Evolutionary conservation across 2,113 vertebrate genomes (phyloP).

Genomic region (Ramphastos sulfuratus): DNA sequence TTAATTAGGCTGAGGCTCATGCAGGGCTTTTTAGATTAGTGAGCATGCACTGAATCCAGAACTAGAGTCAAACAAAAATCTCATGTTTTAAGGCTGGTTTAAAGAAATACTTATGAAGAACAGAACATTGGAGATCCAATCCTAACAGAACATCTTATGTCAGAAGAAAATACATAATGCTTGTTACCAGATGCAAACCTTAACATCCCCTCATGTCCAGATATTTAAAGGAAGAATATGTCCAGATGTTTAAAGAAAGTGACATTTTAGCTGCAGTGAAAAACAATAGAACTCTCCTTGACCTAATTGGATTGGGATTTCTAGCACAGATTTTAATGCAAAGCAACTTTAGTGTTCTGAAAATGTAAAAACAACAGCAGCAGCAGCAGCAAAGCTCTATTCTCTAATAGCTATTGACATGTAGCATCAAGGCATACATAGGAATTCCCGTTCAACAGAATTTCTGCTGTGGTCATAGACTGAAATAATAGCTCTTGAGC

Average conservation of each 20-base stretch:
- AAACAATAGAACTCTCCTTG: neutral
- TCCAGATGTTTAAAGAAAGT: neutral
- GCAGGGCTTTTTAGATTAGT: conserved; percentile 35
- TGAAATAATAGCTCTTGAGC: neutral
- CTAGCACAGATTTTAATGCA: neutral
- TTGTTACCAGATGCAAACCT: neutral
- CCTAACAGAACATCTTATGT: neutral
- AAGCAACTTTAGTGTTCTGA: neutral
- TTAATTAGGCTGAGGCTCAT: conserved; percentile 49
- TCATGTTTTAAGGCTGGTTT: neutral
- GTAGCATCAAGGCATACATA: neutral
- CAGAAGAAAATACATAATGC: neutral
- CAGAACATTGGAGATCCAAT: neutral
- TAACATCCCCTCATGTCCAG: neutral
- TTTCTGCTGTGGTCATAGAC: neutral
- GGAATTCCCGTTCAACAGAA: neutral
- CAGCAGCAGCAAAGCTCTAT: neutral
- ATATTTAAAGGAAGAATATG: neutral
- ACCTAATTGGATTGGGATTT: neutral
- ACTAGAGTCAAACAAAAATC: neutral
- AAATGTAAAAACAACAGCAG: neutral
- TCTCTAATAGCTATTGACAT: neutral
- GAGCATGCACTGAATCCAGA: conserved; percentile 41
- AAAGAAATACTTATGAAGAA: neutral
- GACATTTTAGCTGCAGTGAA: neutral